Conservation (phyloP, 2,113 vertebrate genomes). For the Chloropsis hardwickii region DNA sequence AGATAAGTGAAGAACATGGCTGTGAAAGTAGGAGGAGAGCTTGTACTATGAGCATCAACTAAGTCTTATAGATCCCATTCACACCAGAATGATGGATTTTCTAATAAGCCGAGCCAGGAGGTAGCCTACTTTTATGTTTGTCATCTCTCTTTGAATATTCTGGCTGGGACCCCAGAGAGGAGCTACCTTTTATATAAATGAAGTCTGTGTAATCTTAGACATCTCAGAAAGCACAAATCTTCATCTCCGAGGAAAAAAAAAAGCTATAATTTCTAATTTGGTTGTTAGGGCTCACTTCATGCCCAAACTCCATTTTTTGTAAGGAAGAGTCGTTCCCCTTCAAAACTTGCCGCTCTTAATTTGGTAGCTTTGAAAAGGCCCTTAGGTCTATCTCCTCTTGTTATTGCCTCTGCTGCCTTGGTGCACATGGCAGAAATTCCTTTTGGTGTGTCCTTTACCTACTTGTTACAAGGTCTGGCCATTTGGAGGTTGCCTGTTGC, state of each 20-base stretch:
- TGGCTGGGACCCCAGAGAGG: background rate
- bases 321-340: background rate
- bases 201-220: background rate
- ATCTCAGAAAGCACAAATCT: background rate
- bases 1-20: background rate
- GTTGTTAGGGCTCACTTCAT: background rate
- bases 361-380: background rate
- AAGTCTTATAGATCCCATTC: background rate
- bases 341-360: background rate
- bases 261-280: background rate
- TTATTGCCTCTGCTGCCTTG: background rate
- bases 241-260: background rate
- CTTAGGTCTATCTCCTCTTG: background rate
- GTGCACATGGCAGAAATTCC: background rate
- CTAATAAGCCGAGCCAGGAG: background rate
- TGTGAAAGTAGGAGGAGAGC: background rate
- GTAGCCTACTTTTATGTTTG: conserved; percentile 1
- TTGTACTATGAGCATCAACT: background rate
- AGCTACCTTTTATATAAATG: background rate
- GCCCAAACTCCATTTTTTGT: background rate
- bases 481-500: background rate
- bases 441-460: background rate
- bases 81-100: conserved; percentile 5
- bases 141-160: conserved; percentile 14
- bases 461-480: background rate